Evolutionary conservation across 2,113 vertebrate species (phyloP), one percentile per base, ranked within the genome.

Genomic region (Aegithalos caudatus): DNA sequence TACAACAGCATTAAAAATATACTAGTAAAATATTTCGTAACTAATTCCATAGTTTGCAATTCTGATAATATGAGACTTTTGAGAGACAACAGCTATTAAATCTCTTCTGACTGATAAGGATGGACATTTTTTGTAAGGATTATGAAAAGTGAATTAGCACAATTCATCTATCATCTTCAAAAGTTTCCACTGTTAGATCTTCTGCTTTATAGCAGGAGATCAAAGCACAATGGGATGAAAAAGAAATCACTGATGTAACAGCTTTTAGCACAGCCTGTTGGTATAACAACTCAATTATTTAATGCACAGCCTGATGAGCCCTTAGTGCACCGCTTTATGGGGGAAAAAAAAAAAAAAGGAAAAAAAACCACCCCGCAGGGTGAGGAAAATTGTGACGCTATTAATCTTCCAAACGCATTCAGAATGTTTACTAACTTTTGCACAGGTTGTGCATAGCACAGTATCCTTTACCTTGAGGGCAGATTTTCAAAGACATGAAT

Each of bases 101-200:
- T 92, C 79, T 90, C 88, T 92, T 94, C 50, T 95, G 82, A 96
- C 56, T 78, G 82, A 96, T 94, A 92, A 85, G 62, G 37, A 47
- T 4, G 57, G 88, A 84, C 69, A 69, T 91, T 82, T 95, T 92
- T 81, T 1, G 2, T 70, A 73, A 21, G 81, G 88, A 96, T 97
- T 94, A 95, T 54, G 44, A 93, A 84, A 93, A 96, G 61, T 74
- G 61, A 91, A 90, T 94, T 94, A 97, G 40, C 31, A 57, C 92
- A 96, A 94, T 83, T 88, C 37, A 96, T 86, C 64, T 86, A 88
- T 92, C 79, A 93, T 88, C 90, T 93, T 95, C 72, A 92, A 81
- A 97, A 95, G 81, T 95, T 92, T 95, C 80, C 81, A 88, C 86
- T 91, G 73, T 89, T 95, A 94, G 77, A 95, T 95, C 88, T 96